A percentile compares a stretch with the other conserved stretches of the same genome.
Conservation (phyloP, 1,140 invertebrate species). For the Drosophila yakuba region DNA sequence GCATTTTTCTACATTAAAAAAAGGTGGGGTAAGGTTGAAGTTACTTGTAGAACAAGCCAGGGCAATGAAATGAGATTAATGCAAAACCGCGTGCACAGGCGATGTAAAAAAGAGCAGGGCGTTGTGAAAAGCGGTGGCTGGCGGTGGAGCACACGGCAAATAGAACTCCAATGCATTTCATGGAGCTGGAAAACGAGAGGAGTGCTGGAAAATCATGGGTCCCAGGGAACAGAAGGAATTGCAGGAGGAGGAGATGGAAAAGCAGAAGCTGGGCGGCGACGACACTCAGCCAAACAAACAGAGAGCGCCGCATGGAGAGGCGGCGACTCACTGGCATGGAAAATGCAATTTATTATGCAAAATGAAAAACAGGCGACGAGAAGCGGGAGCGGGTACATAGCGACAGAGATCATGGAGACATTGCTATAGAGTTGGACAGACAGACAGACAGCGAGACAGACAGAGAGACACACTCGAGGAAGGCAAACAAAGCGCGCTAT, state of each 20-base stretch:
- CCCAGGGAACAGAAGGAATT: conserved; percentile 4
- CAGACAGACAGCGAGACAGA: conserved; percentile 17
- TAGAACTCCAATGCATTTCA: conserved; percentile 37
- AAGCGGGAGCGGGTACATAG: conserved; percentile 4
- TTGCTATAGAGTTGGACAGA: conserved; percentile 26
- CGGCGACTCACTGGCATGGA: conserved; percentile 75
- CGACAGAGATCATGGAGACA: conserved; percentile 60
- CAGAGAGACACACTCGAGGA: conserved; percentile 19
- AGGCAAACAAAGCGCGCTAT: conserved; percentile 68
- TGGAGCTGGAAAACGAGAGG: neutral
- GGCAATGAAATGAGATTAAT: conserved; percentile 82
- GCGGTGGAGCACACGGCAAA: conserved; percentile 58
- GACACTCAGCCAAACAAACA: conserved; percentile 60
- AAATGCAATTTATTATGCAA: conserved; percentile 84
- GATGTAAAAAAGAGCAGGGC: conserved; percentile 66
- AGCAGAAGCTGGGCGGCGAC: conserved; percentile 20
- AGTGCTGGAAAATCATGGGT: neutral
- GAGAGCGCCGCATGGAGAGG: conserved; percentile 18
- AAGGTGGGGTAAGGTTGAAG: conserved; percentile 11
- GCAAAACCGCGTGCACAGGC: conserved; percentile 67
- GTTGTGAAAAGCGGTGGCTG: conserved; percentile 1
- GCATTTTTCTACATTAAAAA: neutral
- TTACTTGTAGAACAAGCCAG: conserved; percentile 25
- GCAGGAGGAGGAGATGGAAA: neutral
- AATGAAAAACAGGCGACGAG: conserved; percentile 70